Conservation (phyloP, 2,888 invertebrate genomes). For the Liopterus haemorrhoidalis region DNA sequence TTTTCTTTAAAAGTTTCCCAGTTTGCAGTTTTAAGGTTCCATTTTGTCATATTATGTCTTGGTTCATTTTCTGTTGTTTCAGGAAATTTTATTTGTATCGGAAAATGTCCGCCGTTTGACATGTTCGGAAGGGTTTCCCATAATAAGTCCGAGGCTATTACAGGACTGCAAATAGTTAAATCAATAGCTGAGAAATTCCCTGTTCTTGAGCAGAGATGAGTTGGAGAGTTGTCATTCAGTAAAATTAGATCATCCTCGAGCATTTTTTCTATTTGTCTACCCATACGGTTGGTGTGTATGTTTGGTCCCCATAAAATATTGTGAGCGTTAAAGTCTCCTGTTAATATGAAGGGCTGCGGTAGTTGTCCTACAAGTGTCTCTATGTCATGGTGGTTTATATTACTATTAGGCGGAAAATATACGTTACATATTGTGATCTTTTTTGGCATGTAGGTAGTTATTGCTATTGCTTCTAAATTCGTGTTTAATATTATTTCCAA, state of each 20-base stretch:
- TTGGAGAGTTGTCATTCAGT: background rate
- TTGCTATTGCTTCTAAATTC: constrained; percentile 1
- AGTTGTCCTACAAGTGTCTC: background rate
- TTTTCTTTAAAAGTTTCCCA: no score
- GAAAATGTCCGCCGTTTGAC: constrained; percentile 6
- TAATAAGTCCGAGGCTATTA: constrained; percentile 1
- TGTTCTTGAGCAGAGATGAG: constrained; percentile 6
- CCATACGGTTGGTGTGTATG: background rate
- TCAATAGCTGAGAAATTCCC: constrained; percentile 10
- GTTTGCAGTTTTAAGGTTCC: no score
- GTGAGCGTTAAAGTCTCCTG: background rate
- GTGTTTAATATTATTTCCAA: background rate
- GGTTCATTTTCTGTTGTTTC: no score
- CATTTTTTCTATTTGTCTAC: constrained; percentile 8
- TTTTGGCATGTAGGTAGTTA: background rate
- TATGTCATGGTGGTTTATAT: no score
- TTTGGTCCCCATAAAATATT: constrained; percentile 4
- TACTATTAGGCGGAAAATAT: constrained; percentile 1
- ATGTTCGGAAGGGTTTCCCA: constrained; percentile 2
- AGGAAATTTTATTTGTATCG: constrained; percentile 2
- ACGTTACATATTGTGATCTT: constrained; percentile 2
- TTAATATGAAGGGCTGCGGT: background rate
- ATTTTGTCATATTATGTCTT: no score
- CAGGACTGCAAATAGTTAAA: background rate
- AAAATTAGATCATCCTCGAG: constrained; percentile 1